Percentiles rank a stretch among this genome's conserved stretches.
Conservation (phyloP, 2,113 vertebrate genomes). For the Notechis scutatus region DNA sequence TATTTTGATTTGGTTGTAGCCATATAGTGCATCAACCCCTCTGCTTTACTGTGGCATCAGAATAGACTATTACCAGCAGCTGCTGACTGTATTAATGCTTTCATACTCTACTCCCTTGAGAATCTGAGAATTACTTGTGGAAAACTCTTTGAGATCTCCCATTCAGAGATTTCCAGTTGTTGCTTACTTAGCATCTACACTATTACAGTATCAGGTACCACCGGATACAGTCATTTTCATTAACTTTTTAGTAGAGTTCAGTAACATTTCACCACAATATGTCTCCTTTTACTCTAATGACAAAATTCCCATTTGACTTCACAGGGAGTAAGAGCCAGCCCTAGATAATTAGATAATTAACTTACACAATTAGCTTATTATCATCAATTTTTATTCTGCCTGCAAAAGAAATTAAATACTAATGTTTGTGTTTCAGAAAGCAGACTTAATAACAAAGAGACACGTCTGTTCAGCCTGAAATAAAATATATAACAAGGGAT, state of each 20-base stretch:
- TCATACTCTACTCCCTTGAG: not conserved
- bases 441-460: constrained; percentile 36
- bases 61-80: not conserved
- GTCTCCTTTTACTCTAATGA: not conserved
- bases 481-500: not conserved
- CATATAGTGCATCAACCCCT: not conserved
- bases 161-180: not conserved
- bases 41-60: not conserved
- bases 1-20: not conserved
- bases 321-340: constrained; percentile 46
- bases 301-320: constrained; percentile 45
- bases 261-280: not conserved
- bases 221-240: constrained; percentile 8
- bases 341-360: constrained; percentile 34
- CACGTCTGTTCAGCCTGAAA: constrained; percentile 41
- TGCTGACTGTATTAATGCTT: not conserved
- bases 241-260: constrained; percentile 4
- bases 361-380: constrained; percentile 56
- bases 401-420: constrained; percentile 48
- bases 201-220: not conserved
- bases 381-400: constrained; percentile 53
- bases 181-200: not conserved
- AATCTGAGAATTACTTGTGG: not conserved
- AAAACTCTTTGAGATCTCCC: not conserved
- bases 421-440: constrained; percentile 51